Percentiles rank a stretch among this genome's conserved stretches.
These are phyloP conservation scores for Poeciliopsis infans DNA, from an alignment of 2,797 vertebrate genomes.

Conservation along the genomic window DNA sequence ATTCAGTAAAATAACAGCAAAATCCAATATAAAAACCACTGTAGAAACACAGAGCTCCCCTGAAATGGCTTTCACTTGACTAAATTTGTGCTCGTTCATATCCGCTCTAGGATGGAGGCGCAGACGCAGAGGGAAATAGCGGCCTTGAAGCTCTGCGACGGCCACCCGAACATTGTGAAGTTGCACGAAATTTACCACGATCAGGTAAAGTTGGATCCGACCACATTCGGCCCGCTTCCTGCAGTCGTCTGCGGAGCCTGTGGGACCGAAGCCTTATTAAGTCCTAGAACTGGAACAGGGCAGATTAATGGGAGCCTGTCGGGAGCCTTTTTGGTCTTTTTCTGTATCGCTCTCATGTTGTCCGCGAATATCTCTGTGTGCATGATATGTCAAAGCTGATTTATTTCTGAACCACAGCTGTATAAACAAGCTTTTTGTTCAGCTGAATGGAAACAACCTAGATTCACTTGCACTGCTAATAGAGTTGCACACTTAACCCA, in stretches of 20 bases:
- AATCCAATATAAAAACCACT: background rate
- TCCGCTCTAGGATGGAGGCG: slow-evolving; percentile 90
- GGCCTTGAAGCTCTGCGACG: slow-evolving; percentile 94
- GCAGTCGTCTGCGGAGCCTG: slow-evolving; percentile 24
- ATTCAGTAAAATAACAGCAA: background rate
- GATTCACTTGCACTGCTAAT: slow-evolving; percentile 54
- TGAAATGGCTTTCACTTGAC: background rate
- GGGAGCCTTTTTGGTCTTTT: slow-evolving; percentile 41
- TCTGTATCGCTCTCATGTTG: slow-evolving; percentile 35
- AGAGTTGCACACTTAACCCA: slow-evolving; percentile 42
- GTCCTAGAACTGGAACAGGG: slow-evolving; percentile 68
- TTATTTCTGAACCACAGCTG: slow-evolving; percentile 61
- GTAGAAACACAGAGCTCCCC: background rate
- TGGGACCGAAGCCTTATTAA: slow-evolving; percentile 60
- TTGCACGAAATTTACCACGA: slow-evolving; percentile 95
- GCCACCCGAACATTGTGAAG: slow-evolving; percentile 97
- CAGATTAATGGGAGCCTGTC: slow-evolving; percentile 63
- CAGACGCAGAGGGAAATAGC: slow-evolving; percentile 96
- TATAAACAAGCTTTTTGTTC: slow-evolving; percentile 39
- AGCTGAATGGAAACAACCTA: slow-evolving; percentile 40
- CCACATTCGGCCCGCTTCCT: slow-evolving; percentile 22
- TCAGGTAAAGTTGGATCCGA: slow-evolving; percentile 83
- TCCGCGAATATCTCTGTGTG: slow-evolving; percentile 47
- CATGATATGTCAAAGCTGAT: slow-evolving; percentile 42
- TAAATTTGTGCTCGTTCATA: background rate